Evolutionary conservation across 2,797 vertebrate species (phyloP).

Genomic region (Leptodactylus fallax): DNA sequence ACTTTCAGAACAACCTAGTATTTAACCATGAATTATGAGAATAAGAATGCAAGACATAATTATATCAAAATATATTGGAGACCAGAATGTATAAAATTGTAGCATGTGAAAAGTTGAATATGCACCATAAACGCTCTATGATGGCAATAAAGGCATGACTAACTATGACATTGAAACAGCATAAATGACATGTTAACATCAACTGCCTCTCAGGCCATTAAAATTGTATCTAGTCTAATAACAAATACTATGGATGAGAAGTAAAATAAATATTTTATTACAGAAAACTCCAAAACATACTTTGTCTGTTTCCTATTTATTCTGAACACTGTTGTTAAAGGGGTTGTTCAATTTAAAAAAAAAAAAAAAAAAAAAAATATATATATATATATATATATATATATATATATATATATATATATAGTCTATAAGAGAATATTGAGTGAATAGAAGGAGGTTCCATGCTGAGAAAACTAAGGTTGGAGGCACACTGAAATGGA

Average conservation of each 20-base stretch:
- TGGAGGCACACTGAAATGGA: too few relatives aligned
- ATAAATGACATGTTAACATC: conserved; percentile 2
- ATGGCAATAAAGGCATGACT: conserved; percentile 39
- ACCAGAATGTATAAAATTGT: conserved; percentile 8
- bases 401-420: too few relatives aligned
- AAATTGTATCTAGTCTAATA: conserved; percentile 21
- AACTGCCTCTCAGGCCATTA: not conserved
- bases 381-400: too few relatives aligned
- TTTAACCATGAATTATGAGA: not conserved
- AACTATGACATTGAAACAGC: not conserved
- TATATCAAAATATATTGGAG: not conserved
- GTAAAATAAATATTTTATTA: conserved; percentile 38
- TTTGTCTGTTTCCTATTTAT: conserved; percentile 4
- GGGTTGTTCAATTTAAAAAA: too few relatives aligned
- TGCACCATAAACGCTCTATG: conserved; percentile 12
- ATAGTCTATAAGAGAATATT: too few relatives aligned
- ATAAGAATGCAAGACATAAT: conserved; percentile 12
- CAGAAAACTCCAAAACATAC: not conserved
- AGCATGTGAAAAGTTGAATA: conserved; percentile 36
- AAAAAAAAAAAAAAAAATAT: too few relatives aligned
- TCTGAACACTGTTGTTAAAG: conserved; percentile 7
- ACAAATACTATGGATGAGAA: conserved; percentile 21
- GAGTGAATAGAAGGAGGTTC: too few relatives aligned
- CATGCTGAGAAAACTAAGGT: too few relatives aligned
- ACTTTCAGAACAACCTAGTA: not conserved